These are phyloP conservation scores for Silurus aristotelis DNA, from an alignment of 2,797 vertebrate species.

Conservation along the genomic window DNA sequence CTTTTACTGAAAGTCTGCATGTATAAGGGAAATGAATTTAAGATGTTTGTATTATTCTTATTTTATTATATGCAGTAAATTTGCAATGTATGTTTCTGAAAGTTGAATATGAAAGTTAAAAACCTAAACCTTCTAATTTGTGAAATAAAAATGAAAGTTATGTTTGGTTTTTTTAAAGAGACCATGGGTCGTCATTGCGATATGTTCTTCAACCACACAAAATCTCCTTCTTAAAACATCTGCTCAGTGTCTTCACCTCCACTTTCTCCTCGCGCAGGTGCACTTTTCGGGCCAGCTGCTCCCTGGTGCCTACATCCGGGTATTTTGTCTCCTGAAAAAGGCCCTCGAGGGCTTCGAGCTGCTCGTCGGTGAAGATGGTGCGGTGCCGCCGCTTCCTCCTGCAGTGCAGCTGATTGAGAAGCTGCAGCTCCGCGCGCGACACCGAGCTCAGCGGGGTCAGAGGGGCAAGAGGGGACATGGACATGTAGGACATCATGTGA, in stretches of 20 bases:
- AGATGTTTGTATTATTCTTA: neutral
- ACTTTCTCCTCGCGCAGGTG: conserved; percentile 98
- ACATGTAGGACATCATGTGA: conserved; percentile 97
- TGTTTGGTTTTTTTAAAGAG: too few species aligned
- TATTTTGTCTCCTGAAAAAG: conserved; percentile 98
- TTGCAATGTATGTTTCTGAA: neutral
- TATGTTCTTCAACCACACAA: neutral
- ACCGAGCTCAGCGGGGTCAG: conserved; percentile 75
- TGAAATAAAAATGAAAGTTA: neutral
- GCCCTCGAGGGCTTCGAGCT: conserved; percentile 94
- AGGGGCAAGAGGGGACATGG: conserved; percentile 67
- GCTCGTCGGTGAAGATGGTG: conserved; percentile 97
- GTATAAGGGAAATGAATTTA: neutral
- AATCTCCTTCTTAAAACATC: neutral
- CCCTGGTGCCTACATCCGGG: conserved; percentile 93
- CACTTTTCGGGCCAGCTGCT: conserved; percentile 94
- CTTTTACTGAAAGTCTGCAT: neutral
- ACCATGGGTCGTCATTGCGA: too few species aligned
- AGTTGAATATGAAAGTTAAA: neutral
- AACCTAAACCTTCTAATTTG: neutral
- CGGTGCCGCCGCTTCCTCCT: conserved; percentile 91
- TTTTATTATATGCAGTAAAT: neutral
- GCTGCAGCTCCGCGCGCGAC: conserved; percentile 92
- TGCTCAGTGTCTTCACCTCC: conserved; percentile 78
- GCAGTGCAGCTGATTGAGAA: conserved; percentile 96